Evolutionary conservation across 2,888 invertebrate genomes (phyloP).

Genomic region (Rotaria macrura): DNA sequence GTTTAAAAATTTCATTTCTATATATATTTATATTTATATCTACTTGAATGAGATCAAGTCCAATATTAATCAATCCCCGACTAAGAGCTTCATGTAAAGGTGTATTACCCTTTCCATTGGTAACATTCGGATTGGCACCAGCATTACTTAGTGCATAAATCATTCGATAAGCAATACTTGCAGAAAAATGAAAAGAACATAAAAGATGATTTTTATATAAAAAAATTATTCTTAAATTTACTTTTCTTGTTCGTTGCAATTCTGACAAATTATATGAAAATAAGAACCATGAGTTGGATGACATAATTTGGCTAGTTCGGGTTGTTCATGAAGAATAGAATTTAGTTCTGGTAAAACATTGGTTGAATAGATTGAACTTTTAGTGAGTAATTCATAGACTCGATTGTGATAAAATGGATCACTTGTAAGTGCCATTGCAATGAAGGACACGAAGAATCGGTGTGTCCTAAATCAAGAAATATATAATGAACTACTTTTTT

Average conservation of each 20-base stretch:
- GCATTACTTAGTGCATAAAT: slow-evolving; percentile 30
- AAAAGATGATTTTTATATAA: neutral
- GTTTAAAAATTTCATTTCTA: neutral
- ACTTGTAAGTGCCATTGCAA: neutral
- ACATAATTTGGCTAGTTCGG: neutral
- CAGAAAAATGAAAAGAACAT: neutral
- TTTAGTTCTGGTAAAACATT: neutral
- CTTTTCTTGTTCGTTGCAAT: neutral
- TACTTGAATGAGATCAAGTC: slow-evolving; percentile 28
- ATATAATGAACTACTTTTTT: neutral
- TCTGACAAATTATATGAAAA: neutral
- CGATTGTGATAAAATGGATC: neutral
- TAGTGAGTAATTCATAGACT: neutral
- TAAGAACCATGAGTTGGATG: slow-evolving; percentile 6
- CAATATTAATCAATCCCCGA: slow-evolving; percentile 17
- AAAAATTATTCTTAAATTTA: neutral
- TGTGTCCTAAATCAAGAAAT: neutral
- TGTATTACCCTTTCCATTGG: slow-evolving; percentile 28
- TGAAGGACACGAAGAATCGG: neutral
- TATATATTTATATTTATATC: too few relatives aligned
- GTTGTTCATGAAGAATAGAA: neutral
- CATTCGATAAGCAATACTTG: slow-evolving; percentile 29
- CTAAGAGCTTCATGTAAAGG: slow-evolving; percentile 24
- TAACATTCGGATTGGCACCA: slow-evolving; percentile 25
- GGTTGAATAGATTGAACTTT: neutral